Evolutionary conservation across 2,888 invertebrate species (phyloP).

Genomic region (Lamproptera curius): DNA sequence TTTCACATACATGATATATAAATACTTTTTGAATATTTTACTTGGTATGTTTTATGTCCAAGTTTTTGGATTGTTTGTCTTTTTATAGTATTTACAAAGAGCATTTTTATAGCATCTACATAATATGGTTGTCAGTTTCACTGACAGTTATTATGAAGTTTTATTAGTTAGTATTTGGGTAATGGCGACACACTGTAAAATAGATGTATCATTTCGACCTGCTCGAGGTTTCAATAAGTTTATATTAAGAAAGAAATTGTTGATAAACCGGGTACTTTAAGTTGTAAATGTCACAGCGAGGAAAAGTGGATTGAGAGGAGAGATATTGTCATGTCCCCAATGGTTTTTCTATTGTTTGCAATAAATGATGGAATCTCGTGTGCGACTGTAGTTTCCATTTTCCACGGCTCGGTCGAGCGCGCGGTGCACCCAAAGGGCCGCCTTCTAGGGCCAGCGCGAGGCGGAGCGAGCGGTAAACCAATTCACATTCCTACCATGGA

Average conservation of each 20-base stretch:
- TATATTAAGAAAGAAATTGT: conserved; percentile 15
- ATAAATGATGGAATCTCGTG: conserved; percentile 45
- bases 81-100: not conserved
- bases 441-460: too few relatives aligned
- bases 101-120: conserved; percentile 2
- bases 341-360: conserved; percentile 34
- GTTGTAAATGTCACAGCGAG: too few relatives aligned
- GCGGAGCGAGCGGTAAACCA: conserved; percentile 66
- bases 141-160: conserved; percentile 14
- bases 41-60: not conserved
- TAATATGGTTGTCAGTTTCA: conserved; percentile 4
- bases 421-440: too few relatives aligned
- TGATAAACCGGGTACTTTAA: too few relatives aligned
- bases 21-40: conserved; percentile 4
- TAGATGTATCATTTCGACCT: conserved; percentile 21
- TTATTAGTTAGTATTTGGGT: conserved; percentile 18
- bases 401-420: conserved; percentile 42
- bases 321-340: not conserved
- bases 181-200: conserved; percentile 16
- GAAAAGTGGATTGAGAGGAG: conserved; percentile 55
- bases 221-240: conserved; percentile 15
- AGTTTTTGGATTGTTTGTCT: not conserved
- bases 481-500: conserved; percentile 73
- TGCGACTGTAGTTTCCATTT: conserved; percentile 59
- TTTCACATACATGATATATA: not conserved